phyloP scores from a whole-genome alignment of 2,113 vertebrate species.

The Jacana jacana region DNA sequence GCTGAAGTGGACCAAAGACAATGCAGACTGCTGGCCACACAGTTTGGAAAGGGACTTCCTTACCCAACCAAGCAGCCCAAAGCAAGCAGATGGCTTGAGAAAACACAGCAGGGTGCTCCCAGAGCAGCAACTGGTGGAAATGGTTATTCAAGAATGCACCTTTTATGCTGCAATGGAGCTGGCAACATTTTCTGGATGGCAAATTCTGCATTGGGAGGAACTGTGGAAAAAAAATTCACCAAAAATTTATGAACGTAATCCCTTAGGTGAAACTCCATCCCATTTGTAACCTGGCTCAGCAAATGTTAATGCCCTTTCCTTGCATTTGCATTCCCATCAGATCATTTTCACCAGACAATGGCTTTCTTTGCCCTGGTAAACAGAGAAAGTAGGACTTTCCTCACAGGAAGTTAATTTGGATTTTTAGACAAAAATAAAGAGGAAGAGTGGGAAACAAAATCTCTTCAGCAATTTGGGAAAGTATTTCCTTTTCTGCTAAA shows the following conservation, averaged over 20 bases:
- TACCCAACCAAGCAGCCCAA: neutral
- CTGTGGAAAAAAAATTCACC: neutral
- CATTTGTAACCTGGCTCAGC: neutral
- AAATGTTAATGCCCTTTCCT: neutral
- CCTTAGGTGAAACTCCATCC: neutral
- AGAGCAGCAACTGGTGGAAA: neutral
- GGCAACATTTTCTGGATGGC: neutral
- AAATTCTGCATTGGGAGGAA: neutral
- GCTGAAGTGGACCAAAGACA: neutral
- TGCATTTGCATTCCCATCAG: neutral
- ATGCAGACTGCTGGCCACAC: neutral
- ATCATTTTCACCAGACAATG: neutral
- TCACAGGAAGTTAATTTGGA: neutral
- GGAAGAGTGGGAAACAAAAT: neutral
- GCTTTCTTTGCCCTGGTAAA: neutral
- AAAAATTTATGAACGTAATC: neutral
- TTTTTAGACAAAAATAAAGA: neutral
- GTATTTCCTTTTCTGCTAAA: neutral
- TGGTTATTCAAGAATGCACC: neutral
- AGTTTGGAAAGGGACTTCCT: neutral
- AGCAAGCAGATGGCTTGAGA: neutral
- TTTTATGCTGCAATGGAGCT: neutral
- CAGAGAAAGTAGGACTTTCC: constrained; percentile 12
- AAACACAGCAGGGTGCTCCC: neutral
- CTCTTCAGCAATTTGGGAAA: neutral